Conservation (phyloP, 2,113 vertebrate genomes). For the Tringa solitaria region DNA sequence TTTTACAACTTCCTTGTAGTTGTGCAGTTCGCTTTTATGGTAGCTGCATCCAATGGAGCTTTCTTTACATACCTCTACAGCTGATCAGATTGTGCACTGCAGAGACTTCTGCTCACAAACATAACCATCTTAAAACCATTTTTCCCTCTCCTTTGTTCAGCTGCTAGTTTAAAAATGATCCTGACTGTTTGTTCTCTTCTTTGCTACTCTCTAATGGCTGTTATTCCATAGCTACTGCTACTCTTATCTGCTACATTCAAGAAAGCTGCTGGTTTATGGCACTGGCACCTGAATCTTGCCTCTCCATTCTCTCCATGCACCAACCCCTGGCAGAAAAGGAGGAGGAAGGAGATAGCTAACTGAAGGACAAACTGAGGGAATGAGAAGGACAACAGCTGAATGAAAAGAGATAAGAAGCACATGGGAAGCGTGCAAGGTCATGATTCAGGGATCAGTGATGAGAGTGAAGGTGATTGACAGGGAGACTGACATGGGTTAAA, state of each 20-base stretch:
- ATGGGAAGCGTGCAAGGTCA: background rate
- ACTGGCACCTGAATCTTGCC: background rate
- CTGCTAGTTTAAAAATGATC: background rate
- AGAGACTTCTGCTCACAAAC: background rate
- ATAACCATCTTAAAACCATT: background rate
- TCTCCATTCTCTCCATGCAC: background rate
- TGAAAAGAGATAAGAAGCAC: background rate
- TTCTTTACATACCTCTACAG: background rate
- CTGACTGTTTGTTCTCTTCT: background rate
- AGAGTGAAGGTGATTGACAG: background rate
- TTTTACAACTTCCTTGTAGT: background rate
- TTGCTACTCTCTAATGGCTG: background rate
- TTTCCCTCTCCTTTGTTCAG: background rate
- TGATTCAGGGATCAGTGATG: background rate
- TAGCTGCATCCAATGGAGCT: background rate
- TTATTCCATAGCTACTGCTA: background rate
- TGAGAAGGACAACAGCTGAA: background rate
- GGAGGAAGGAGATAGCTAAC: background rate
- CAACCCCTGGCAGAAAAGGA: background rate
- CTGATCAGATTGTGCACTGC: background rate
- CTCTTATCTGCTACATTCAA: background rate
- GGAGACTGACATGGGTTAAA: background rate
- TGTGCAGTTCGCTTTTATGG: background rate
- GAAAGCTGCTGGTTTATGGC: background rate
- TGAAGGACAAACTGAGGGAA: background rate